Conservation (phyloP, 35 echinoderm and acorn worm genomes). For the Nesometra sesokonis region DNA sequence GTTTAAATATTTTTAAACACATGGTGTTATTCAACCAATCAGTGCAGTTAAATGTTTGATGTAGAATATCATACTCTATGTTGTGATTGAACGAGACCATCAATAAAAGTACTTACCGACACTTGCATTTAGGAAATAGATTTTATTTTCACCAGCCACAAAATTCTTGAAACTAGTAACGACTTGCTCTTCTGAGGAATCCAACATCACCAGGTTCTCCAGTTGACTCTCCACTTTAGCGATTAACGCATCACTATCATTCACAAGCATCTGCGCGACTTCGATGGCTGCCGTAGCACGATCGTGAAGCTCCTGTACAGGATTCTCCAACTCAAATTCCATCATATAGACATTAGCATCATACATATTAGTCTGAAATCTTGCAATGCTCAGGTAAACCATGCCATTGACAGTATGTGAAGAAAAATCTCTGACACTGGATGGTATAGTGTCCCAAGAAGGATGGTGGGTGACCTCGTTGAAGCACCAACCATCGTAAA, state of each 20-base stretch:
- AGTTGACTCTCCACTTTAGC: neutral
- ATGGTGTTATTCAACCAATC: too few species aligned
- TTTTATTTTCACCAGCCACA: neutral
- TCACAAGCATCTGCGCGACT: neutral
- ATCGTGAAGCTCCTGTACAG: neutral
- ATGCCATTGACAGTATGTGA: neutral
- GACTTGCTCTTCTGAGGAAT: neutral
- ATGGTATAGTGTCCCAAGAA: neutral
- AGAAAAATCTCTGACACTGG: neutral
- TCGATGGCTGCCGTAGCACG: neutral
- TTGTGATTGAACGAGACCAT: too few species aligned
- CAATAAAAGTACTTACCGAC: neutral
- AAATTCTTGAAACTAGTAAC: neutral
- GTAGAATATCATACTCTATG: too few species aligned
- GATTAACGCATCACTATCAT: neutral
- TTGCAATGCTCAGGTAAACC: neutral
- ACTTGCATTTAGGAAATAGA: neutral
- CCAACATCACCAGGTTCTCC: neutral
- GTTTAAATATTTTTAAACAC: too few species aligned
- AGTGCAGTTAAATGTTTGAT: too few species aligned
- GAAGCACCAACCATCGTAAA: constrained; percentile 54
- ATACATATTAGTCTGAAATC: neutral
- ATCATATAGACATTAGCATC: neutral
- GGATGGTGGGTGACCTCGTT: neutral
- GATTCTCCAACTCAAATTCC: neutral